Evolutionary conservation across 2,113 vertebrate species (phyloP).

Genomic region (Gasterosteus aculeatus): DNA sequence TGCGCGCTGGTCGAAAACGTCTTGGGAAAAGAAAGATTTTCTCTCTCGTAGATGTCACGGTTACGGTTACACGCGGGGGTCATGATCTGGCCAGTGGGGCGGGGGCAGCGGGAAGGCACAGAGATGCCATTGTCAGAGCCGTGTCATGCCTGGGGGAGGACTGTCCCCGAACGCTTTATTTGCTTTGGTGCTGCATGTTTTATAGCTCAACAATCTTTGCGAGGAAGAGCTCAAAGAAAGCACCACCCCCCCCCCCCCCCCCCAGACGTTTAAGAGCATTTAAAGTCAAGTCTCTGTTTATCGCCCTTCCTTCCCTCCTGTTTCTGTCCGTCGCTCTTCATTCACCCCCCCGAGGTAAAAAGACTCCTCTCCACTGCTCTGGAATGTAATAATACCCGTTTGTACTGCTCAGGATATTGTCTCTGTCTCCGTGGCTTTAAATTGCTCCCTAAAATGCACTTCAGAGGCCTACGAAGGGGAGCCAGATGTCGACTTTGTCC

Average conservation of each 20-base stretch:
- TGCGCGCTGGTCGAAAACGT: constrained; percentile 9
- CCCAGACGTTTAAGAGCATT: constrained; percentile 58
- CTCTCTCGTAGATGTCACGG: constrained; percentile 29
- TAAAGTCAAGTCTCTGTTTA: constrained; percentile 60
- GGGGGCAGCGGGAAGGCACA: constrained; percentile 31
- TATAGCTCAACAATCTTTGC: constrained; percentile 30
- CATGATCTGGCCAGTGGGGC: constrained; percentile 36
- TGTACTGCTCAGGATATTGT: constrained; percentile 89
- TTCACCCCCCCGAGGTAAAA: constrained; percentile 48
- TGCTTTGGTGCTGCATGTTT: constrained; percentile 50
- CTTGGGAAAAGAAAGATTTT: not conserved
- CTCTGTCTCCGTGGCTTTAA: constrained; percentile 88
- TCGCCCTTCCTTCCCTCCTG: constrained; percentile 39
- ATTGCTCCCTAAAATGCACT: constrained; percentile 85
- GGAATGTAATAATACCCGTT: constrained; percentile 90
- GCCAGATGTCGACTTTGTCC: constrained; percentile 85
- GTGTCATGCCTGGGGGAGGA: constrained; percentile 27
- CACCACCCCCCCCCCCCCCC: constrained; percentile 34
- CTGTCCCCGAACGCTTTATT: constrained; percentile 42
- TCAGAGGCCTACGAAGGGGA: constrained; percentile 85
- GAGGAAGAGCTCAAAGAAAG: constrained; percentile 33
- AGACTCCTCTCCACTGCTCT: constrained; percentile 81
- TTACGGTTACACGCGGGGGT: constrained; percentile 26
- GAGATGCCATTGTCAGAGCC: constrained; percentile 52
- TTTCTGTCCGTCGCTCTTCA: constrained; percentile 33